Evolutionary conservation across 2,888 invertebrate species (phyloP).

Genomic region (Cheilosia impressa): DNA sequence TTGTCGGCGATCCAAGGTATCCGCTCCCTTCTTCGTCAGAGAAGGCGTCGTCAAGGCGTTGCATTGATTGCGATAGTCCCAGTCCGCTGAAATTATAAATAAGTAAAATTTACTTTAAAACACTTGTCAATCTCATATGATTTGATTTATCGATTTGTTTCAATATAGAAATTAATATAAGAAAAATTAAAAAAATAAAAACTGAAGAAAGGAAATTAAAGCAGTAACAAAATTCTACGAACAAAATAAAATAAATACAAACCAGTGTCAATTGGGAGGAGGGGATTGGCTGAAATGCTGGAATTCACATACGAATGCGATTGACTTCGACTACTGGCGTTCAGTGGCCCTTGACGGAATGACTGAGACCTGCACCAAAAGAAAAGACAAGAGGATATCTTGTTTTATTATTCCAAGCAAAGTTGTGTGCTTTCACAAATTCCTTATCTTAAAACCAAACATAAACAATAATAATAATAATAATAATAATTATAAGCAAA

Average conservation of each 20-base stretch:
- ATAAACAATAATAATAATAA: not conserved
- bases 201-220: conserved; percentile 77
- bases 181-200: conserved; percentile 76
- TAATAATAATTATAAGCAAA: not conserved
- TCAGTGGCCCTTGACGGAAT: conserved; percentile 90
- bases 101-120: not conserved
- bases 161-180: conserved; percentile 40
- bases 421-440: conserved; percentile 35
- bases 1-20: conserved; percentile 84
- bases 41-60: conserved; percentile 89
- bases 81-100: conserved; percentile 81
- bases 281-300: conserved; percentile 96
- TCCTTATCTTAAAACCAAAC: conserved; percentile 16
- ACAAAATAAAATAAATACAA: conserved; percentile 83
- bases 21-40: conserved; percentile 93
- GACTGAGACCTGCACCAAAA: conserved; percentile 93
- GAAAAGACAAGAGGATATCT: conserved; percentile 84
- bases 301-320: conserved; percentile 90
- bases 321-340: conserved; percentile 84
- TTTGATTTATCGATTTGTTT: not conserved
- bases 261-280: conserved; percentile 94
- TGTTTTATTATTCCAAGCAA: conserved; percentile 79
- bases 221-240: conserved; percentile 74
- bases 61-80: conserved; percentile 84
- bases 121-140: not conserved